These are phyloP conservation scores for Pyrochroa serraticornis DNA, from an alignment of 2,888 invertebrate genomes.

Conservation along the genomic window DNA sequence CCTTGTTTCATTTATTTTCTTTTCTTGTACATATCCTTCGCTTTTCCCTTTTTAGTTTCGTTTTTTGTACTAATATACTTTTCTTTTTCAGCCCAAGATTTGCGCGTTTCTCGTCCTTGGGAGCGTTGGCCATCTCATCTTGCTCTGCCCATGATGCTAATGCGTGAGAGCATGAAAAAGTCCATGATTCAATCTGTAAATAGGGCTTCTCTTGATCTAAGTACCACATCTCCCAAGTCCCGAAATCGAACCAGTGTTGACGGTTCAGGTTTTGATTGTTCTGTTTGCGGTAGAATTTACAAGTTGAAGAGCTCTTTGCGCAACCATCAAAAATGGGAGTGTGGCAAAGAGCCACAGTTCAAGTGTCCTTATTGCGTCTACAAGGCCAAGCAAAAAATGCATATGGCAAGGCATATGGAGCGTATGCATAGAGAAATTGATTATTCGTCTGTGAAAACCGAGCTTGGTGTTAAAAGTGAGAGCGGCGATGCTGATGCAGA, in stretches of 20 bases:
- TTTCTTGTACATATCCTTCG: not conserved
- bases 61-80: constrained; percentile 36
- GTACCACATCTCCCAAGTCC: constrained; percentile 24
- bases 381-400: constrained; percentile 84
- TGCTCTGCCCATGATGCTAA: constrained; percentile 72
- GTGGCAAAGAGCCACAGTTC: constrained; percentile 84
- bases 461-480: constrained; percentile 46
- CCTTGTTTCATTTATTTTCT: not conserved
- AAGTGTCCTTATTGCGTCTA: constrained; percentile 84
- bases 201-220: constrained; percentile 40
- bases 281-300: constrained; percentile 83
- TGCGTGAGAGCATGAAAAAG: constrained; percentile 62
- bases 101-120: constrained; percentile 73
- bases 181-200: constrained; percentile 51
- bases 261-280: constrained; percentile 69
- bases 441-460: constrained; percentile 51
- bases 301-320: constrained; percentile 84
- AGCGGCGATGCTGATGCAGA: constrained; percentile 25
- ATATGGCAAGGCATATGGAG: constrained; percentile 82
- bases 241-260: constrained; percentile 39
- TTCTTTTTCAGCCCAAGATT: constrained; percentile 68
- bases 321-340: constrained; percentile 86
- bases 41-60: constrained; percentile 13
- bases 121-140: constrained; percentile 77
- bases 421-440: constrained; percentile 72